Percentiles rank a stretch among this genome's conserved stretches.
These are phyloP conservation scores for Hydriomena furcata DNA, from an alignment of 2,888 invertebrate species.

Conservation along the genomic window DNA sequence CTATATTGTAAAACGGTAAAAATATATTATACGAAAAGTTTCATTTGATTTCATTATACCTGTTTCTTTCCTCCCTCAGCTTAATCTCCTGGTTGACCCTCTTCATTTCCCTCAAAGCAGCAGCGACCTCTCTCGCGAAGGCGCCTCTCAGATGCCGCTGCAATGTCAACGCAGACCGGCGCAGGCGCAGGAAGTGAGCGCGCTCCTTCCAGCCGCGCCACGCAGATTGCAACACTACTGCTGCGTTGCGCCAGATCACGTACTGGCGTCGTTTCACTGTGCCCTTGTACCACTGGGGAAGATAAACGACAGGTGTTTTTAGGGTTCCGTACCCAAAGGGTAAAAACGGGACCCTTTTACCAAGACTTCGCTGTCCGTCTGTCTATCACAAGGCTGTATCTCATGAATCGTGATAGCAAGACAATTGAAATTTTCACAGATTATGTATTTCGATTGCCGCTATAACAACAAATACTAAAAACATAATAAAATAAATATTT, in stretches of 20 bases:
- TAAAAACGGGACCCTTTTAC: too few relatives aligned
- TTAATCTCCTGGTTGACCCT: conserved; percentile 94
- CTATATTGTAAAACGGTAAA: too few relatives aligned
- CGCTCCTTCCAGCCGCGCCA: conserved; percentile 93
- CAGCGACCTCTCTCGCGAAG: conserved; percentile 94
- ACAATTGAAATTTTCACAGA: too few relatives aligned
- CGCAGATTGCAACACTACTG: conserved; percentile 90
- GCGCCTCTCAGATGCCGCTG: conserved; percentile 94
- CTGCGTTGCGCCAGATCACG: conserved; percentile 85
- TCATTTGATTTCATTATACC: conserved; percentile 37
- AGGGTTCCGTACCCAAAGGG: too few relatives aligned
- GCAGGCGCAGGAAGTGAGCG: conserved; percentile 90
- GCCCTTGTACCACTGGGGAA: conserved; percentile 85
- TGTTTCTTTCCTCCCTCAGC: conserved; percentile 86
- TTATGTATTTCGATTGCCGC: too few relatives aligned
- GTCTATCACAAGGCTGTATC: too few relatives aligned
- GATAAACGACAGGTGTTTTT: neutral
- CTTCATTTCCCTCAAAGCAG: conserved; percentile 93
- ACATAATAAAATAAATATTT: too few relatives aligned
- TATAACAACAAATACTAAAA: too few relatives aligned
- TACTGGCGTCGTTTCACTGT: conserved; percentile 87
- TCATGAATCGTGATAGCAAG: too few relatives aligned
- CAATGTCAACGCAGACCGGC: conserved; percentile 93
- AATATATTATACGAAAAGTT: too few relatives aligned
- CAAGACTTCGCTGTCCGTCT: too few relatives aligned